Evolutionary conservation across 2,113 vertebrate genomes (phyloP).

Genomic region (Anas platyrhynchos): DNA sequence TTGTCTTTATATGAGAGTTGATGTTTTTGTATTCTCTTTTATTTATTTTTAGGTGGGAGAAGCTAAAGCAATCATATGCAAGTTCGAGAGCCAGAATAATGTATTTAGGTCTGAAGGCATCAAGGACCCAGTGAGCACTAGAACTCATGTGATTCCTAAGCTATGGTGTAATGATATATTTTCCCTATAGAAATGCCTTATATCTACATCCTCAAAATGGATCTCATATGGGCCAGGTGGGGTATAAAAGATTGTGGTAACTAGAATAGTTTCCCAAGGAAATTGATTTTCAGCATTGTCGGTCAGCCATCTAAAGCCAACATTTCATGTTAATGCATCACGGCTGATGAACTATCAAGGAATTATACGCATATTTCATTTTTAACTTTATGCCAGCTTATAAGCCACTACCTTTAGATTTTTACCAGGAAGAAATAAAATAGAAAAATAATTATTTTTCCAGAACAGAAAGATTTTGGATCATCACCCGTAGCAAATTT

Average conservation of each 20-base stretch:
- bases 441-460: background rate
- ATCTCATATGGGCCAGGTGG: background rate
- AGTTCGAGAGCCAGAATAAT: background rate
- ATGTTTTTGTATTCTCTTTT: background rate
- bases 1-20: background rate
- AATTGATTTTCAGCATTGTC: background rate
- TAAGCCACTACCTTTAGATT: background rate
- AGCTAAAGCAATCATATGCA: background rate
- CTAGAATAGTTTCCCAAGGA: background rate
- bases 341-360: background rate
- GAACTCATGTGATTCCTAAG: background rate
- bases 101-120: background rate
- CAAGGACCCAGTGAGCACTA: background rate
- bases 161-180: background rate
- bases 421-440: conserved; percentile 15
- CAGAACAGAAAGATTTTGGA: conserved; percentile 7
- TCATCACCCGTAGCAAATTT: background rate
- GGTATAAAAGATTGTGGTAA: background rate
- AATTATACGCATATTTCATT: background rate
- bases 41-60: background rate
- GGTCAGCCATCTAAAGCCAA: background rate
- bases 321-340: background rate
- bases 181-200: background rate
- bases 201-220: background rate
- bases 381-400: background rate